Conservation (phyloP, 2,113 vertebrate species). For the Poeciliopsis turrubarensis region DNA sequence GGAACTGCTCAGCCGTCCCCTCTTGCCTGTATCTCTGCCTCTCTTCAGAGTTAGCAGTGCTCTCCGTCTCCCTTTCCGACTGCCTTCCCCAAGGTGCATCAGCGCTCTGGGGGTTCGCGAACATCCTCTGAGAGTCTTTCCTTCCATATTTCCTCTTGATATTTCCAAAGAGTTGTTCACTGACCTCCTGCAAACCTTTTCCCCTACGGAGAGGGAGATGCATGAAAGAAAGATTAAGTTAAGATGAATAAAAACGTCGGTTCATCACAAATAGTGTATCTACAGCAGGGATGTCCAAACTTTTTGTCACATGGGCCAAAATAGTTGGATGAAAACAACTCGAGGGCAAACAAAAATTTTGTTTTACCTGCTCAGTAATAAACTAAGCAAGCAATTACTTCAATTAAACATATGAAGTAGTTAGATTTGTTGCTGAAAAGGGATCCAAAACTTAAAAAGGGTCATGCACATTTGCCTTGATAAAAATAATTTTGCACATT, state of each 20-base stretch:
- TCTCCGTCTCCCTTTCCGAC: conserved; percentile 85
- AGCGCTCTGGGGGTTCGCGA: conserved; percentile 79
- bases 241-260: conserved; percentile 14
- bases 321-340: no score
- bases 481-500: no score
- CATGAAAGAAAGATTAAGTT: conserved; percentile 37
- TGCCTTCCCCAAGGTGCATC: conserved; percentile 88
- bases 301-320: no score
- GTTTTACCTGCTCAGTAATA: no score
- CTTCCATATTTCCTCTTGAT: conserved; percentile 93
- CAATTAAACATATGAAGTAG: no score
- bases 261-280: conserved; percentile 9
- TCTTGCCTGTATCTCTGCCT: conserved; percentile 86
- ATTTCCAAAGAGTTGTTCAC: conserved; percentile 84
- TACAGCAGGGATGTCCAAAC: not conserved
- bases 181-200: conserved; percentile 82
- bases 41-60: conserved; percentile 82
- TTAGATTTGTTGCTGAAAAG: no score
- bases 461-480: no score
- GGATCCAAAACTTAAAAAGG: no score
- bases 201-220: conserved; percentile 78
- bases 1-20: conserved; percentile 61
- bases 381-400: no score
- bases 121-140: conserved; percentile 86
- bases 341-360: no score